Base-by-base conservation (phyloP, 2,888 invertebrate species). In the Lasioglossum zephyrum region DNA sequence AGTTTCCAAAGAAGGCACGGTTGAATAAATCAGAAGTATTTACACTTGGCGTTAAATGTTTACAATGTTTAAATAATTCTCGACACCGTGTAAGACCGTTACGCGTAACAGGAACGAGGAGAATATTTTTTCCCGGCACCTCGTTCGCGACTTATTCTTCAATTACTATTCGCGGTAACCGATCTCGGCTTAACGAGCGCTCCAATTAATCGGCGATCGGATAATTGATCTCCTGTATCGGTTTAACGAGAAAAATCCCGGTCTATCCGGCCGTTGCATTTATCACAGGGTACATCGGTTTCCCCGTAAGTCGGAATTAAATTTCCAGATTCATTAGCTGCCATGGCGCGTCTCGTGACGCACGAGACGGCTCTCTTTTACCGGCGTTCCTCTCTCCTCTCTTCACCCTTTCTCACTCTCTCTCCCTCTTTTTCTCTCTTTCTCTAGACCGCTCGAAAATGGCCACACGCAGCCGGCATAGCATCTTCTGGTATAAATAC, bases 401-500 rank as follows among this genome's bases (percentile, higher is more conserved):
- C 36, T 9, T 77, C 69, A 57, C 82, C 13, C 44, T 39, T n/a
- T 16, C 13, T 36, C 73, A 18, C 31, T 26, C 69, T 63, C 74
- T 73, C 84, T 63, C 74, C 72, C 84, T 44, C 73, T 80, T 79
- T 31, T 44, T n/a, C 39, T 36, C 69, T 63, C 76, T 77, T 85
- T 39, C 73, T 80, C 84, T 63, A 66, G 57, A 47, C 73, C 44
- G 60, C 87, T 82, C 85, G 79, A 90, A 92, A 91, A 91, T 91
- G 91, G 91, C 89, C 88, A 89, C 90, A 86, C 86, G 87, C 88
- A 89, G 83, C 88, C 89, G 85, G 90, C 91, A 87, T 89, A 89
- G 91, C 91, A 90, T 91, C 92, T 91, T 92, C 91, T 88, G 93
- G 90, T 93, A 93, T 93, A 93, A 93, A 93, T 93, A 93, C 91